A percentile compares a stretch with the other conserved stretches of the same genome.
Conservation (phyloP, 23 tunicate genomes). For the Halocynthia aurantium region DNA sequence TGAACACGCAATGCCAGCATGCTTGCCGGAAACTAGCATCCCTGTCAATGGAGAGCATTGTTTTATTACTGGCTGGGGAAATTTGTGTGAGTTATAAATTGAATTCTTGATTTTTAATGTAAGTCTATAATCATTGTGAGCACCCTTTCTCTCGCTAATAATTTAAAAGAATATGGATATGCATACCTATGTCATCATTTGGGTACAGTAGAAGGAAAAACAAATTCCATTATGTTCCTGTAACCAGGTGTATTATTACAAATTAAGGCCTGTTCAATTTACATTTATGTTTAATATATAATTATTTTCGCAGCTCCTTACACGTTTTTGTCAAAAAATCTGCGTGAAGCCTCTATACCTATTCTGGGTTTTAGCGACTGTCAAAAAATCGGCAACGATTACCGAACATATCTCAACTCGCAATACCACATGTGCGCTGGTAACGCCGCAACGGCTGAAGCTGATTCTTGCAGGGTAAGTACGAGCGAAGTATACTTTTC, state of each 20-base stretch:
- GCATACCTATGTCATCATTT: too few species aligned
- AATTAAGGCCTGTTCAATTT: neutral
- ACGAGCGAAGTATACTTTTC: too few species aligned
- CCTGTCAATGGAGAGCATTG: constrained; percentile 46
- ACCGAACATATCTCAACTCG: constrained; percentile 16
- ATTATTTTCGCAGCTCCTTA: neutral
- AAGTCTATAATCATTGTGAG: too few species aligned
- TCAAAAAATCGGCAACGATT: constrained; percentile 27
- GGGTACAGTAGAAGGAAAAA: too few species aligned
- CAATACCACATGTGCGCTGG: constrained; percentile 91
- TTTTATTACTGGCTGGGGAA: constrained; percentile 90
- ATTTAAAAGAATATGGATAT: too few species aligned
- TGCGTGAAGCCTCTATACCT: constrained; percentile 57
- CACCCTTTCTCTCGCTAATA: too few species aligned
- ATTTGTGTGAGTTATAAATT: constrained; percentile 23
- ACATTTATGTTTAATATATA: neutral
- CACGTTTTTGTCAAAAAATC: constrained; percentile 5
- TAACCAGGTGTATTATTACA: too few species aligned
- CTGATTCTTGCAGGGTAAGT: constrained; percentile 55
- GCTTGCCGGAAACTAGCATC: constrained; percentile 35
- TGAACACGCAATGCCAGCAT: constrained; percentile 36
- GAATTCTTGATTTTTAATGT: too few species aligned
- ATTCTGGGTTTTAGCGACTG: constrained; percentile 37
- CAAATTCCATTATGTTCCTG: too few species aligned
- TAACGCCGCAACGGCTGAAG: constrained; percentile 16